Percentiles rank a stretch among this genome's conserved stretches.
Conservation (phyloP, 2,113 vertebrate genomes). For the Oryzias curvinotus region DNA sequence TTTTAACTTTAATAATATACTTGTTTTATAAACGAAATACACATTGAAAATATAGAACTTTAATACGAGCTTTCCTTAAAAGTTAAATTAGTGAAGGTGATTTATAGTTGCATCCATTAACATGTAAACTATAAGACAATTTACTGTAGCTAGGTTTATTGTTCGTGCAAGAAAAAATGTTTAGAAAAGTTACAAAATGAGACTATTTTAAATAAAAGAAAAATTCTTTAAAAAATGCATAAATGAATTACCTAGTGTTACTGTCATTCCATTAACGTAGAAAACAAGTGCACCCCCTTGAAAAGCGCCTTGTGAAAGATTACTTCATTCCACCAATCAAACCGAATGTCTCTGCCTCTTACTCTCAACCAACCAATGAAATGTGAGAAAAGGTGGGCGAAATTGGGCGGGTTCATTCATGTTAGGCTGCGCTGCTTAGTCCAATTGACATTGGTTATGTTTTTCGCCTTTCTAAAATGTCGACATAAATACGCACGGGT, state of each 20-base stretch:
- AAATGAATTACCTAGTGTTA: too few species aligned
- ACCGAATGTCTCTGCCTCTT: slow-evolving; percentile 8
- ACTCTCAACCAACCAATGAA: slow-evolving; percentile 34
- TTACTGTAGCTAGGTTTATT: too few species aligned
- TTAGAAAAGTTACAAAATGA: neutral
- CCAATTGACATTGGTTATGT: slow-evolving; percentile 67
- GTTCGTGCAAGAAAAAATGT: too few species aligned
- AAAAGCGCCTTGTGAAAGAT: slow-evolving; percentile 40
- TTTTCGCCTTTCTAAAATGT: slow-evolving; percentile 49
- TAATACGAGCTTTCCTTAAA: neutral
- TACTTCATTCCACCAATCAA: slow-evolving; percentile 50
- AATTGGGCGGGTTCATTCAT: slow-evolving; percentile 38
- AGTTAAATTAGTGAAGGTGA: neutral
- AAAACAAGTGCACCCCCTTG: slow-evolving; percentile 48
- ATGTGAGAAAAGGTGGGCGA: slow-evolving; percentile 35
- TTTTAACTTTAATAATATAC: neutral
- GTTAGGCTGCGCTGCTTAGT: slow-evolving; percentile 60
- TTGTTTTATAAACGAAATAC: neutral
- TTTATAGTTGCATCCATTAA: neutral
- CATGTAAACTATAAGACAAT: too few species aligned
- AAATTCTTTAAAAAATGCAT: too few species aligned
- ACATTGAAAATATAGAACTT: neutral
- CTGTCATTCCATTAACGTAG: fast-evolving
- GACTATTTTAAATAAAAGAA: neutral
- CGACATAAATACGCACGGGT: neutral